These are phyloP conservation scores for Orius insidiosus DNA, from an alignment of 1,140 invertebrate genomes.

Conservation along the genomic window DNA sequence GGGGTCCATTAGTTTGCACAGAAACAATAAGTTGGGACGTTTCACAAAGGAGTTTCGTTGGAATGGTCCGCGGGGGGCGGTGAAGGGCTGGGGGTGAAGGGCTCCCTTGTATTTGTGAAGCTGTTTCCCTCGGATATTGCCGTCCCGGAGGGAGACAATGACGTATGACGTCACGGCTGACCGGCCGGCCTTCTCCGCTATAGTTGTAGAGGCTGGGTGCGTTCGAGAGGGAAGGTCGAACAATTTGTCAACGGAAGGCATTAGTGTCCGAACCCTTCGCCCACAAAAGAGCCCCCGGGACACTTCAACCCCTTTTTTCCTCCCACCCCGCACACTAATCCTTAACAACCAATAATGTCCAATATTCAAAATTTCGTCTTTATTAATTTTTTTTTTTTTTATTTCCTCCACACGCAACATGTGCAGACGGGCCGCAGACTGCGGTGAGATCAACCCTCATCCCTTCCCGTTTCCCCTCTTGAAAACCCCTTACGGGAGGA, in stretches of 20 bases:
- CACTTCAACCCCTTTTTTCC: no score
- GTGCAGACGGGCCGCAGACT: no score
- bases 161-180: slow-evolving; percentile 11
- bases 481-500: no score
- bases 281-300: no score
- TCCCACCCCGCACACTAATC: no score
- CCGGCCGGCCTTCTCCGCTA: background rate
- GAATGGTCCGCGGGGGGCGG: background rate
- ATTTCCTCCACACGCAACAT: no score
- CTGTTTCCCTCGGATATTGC: slow-evolving; percentile 11
- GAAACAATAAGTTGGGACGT: background rate
- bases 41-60: background rate
- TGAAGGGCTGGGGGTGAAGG: background rate
- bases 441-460: no score
- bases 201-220: slow-evolving; percentile 2
- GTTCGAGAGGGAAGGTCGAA: background rate
- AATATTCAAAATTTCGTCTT: no score
- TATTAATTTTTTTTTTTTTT: no score
- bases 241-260: slow-evolving; percentile 10
- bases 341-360: no score
- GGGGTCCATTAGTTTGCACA: background rate
- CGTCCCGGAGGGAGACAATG: slow-evolving; percentile 5
- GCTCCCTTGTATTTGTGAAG: slow-evolving; percentile 3
- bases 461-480: no score
- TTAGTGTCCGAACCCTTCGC: slow-evolving; percentile 7